A percentile compares a stretch with the other conserved stretches of the same genome.
These are phyloP conservation scores for Apogon talboti DNA, from an alignment of 2,797 vertebrate species.

Conservation along the genomic window DNA sequence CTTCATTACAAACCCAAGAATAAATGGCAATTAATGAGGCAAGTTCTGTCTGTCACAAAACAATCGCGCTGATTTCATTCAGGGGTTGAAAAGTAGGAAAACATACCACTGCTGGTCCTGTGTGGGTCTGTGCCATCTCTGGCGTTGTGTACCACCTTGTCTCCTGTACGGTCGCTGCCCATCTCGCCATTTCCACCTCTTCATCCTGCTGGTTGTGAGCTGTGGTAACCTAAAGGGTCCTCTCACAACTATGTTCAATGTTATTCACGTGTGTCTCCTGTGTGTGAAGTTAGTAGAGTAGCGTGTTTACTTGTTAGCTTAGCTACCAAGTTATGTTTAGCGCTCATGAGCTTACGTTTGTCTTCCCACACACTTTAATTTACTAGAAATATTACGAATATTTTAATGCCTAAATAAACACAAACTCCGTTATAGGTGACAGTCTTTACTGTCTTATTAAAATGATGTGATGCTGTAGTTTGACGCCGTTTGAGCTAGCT, in stretches of 20 bases:
- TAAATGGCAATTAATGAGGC: neutral
- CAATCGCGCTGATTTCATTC: neutral
- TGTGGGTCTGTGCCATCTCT: conserved; percentile 58
- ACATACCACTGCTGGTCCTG: conserved; percentile 67
- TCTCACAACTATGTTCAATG: neutral
- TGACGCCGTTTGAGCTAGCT: conserved; percentile 16
- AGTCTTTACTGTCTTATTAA: neutral
- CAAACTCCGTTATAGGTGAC: fast-evolving
- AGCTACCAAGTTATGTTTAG: conserved; percentile 36
- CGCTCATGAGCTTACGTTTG: conserved; percentile 28
- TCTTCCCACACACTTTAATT: neutral
- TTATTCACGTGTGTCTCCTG: neutral
- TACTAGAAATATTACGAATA: fast-evolving
- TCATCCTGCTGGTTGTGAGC: conserved; percentile 63
- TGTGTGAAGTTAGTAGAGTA: too few species aligned
- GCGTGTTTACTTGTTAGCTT: conserved; percentile 56
- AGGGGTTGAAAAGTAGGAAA: neutral
- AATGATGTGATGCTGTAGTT: neutral
- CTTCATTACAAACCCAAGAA: neutral
- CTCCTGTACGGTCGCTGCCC: conserved; percentile 59
- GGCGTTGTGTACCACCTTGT: conserved; percentile 50
- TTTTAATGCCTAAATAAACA: neutral
- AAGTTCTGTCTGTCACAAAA: neutral
- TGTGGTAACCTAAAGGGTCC: neutral
- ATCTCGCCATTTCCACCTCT: conserved; percentile 74